Base-by-base conservation (phyloP, 2,113 vertebrate genomes). In the Malaclemys terrapin region DNA sequence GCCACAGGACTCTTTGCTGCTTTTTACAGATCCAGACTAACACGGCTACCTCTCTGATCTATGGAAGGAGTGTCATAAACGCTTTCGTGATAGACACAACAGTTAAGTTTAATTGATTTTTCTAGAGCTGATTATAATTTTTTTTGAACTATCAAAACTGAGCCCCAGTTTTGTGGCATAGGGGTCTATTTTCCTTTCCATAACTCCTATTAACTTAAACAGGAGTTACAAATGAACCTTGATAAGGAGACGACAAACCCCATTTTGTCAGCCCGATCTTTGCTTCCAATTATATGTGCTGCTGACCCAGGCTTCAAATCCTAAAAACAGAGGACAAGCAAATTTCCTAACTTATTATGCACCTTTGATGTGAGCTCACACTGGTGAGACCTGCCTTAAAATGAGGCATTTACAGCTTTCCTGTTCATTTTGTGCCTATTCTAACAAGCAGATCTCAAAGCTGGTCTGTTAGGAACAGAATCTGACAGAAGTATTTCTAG, bases 181-280 rank as follows among this genome's bases (percentile, higher is more conserved):
- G 94, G 82, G 25, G 91, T 96, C 85, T 75, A 84, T 96, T 92
- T 84, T 80, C 72, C 89, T 49, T 89, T 93, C 90, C 89, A 85
- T 45, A 96, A 96, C 57, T 93, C 96, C 75, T 80, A 57, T 90
- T 95, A 95, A 92, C 92, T 89, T 96, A 94, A 93, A 91, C 89
- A 90, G 88, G 83, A 96, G 88, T 84, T 85, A 93, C 52, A 96
- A 84, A 83, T 94, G 86, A 54, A 97, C 65, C 91, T 85, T 97
- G 92, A 96, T 90, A 92, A 97, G 96, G 95, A 96, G 90, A 95
- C 90, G 95, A 93, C 95, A 91, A 53, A 82, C 93, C 84, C 89
- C 79, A 93, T 80, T 96, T 91, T 97, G 91, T 94, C 85, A 75
- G 89, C 89, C 91, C 95, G 89, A 96, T 79, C 94, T 92, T 91